Evolutionary conservation across 1,140 invertebrate genomes (phyloP), one percentile per base, ranked within the genome.

Genomic region (Lepidurus arcticus): DNA sequence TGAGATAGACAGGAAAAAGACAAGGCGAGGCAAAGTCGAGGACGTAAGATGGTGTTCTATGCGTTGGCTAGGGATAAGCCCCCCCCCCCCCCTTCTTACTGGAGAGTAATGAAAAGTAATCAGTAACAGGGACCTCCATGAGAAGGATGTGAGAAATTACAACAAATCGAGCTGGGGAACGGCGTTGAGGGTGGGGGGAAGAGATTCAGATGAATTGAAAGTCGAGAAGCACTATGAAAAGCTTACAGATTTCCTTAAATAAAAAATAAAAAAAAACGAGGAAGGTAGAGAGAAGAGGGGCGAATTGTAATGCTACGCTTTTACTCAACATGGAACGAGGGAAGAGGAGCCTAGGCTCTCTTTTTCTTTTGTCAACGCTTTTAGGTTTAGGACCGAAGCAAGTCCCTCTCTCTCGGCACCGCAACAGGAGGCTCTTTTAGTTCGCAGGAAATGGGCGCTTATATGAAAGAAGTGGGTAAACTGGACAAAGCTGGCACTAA

Each of bases 151-250:
- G 10, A 47, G 16, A n/a, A 65, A 65, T 9, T n/a, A 65, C 16
- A 7, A 65, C 16, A 65, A 65, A 21, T n/a, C 21, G 16, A 21
- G 16, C 3, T 1, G 16, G 45, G 45, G 45, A 16, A 47, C 13
- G 16, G 53, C 21, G 53, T 65, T 65, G n/a, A 65, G 53, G 53
- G 53, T 65, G 53, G n/a, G 53, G 53, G 9, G 21, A 6, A 65
- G 8, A 7, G 53, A 65, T n/a, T 65, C 53, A 65, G 9, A 65
- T 65, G 53, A 65, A 65, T 65, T 65, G 53, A 65, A 65, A 65
- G 53, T 16, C 16, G 53, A 65, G 53, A 65, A 13, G 53, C n/a
- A 21, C 53, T n/a, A n/a, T n/a, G 6, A 21, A 65, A 65, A 65
- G 53, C 53, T 65, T 6, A 13, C 16, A 21, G 21, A 11, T 65